phyloP scores from a whole-genome alignment of 1,140 invertebrate genomes.

The Brachionus manjavacas region DNA sequence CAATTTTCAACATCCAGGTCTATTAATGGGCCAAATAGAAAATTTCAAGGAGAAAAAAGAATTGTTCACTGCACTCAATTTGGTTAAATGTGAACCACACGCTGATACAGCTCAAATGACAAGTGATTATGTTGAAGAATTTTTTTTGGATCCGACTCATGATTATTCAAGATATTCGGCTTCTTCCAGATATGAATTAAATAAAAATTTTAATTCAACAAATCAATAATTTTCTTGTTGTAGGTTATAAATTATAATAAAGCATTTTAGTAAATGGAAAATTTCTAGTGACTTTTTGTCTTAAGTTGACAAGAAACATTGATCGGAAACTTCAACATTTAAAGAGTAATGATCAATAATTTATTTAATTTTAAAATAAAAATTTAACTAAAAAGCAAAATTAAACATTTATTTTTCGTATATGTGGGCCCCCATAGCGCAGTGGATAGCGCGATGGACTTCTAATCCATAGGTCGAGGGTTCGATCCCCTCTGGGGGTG shows the following conservation, averaged over 20 bases:
- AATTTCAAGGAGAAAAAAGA: not conserved
- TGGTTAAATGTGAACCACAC: not conserved
- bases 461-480: conserved; percentile 28
- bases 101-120: not conserved
- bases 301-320: not conserved
- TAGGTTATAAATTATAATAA: not conserved
- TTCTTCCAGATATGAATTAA: not conserved
- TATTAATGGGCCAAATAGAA: not conserved
- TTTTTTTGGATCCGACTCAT: not conserved
- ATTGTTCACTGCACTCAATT: not conserved
- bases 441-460: conserved; percentile 23
- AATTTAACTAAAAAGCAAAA: too few relatives aligned
- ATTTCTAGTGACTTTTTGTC: not conserved
- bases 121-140: conserved; percentile 9
- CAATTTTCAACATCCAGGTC: not conserved
- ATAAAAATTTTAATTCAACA: conserved; percentile 5
- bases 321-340: not conserved
- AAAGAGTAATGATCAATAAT: too few relatives aligned
- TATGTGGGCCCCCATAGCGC: not conserved
- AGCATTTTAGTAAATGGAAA: not conserved
- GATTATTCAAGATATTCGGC: not conserved
- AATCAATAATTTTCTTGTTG: not conserved
- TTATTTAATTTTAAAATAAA: too few relatives aligned
- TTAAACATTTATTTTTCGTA: not conserved
- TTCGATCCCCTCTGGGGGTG: conserved; percentile 31